A percentile compares a stretch with the other conserved stretches of the same genome.
These are phyloP conservation scores for Hermaeophaga mercurialis DNA, from an alignment of 2,888 invertebrate species.

Conservation along the genomic window DNA sequence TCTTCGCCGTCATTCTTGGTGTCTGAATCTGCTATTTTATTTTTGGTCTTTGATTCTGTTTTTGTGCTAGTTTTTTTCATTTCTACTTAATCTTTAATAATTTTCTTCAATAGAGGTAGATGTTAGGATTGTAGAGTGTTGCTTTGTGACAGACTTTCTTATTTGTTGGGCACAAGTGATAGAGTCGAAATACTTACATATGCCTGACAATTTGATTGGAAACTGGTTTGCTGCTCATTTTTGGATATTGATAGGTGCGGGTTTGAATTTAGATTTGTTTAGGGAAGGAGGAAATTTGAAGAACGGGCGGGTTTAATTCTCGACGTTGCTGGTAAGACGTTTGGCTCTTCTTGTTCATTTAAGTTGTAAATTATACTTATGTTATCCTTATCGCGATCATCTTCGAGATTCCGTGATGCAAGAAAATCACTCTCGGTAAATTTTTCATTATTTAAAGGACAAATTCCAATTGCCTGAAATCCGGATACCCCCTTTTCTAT, in stretches of 20 bases:
- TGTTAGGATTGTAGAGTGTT: background rate
- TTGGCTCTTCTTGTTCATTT: no score
- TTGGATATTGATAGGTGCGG: no score
- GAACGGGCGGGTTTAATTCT: no score
- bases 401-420: background rate
- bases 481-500: background rate
- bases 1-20: no score
- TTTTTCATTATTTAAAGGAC: conserved; percentile 1
- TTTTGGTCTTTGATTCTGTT: background rate
- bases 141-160: background rate
- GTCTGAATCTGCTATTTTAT: background rate
- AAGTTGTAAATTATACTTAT: no score
- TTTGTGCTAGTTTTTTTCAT: background rate
- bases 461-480: conserved; percentile 4
- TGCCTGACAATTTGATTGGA: background rate
- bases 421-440: background rate
- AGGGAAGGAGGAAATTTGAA: no score
- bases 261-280: no score
- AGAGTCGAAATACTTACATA: no score
- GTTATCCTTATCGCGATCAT: background rate
- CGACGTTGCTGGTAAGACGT: no score
- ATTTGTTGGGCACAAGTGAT: background rate
- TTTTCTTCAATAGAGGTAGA: background rate
- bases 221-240: background rate
- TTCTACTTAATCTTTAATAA: background rate